Evolutionary conservation across 1,140 invertebrate genomes (phyloP).

Genomic region (Grapholita molesta): DNA sequence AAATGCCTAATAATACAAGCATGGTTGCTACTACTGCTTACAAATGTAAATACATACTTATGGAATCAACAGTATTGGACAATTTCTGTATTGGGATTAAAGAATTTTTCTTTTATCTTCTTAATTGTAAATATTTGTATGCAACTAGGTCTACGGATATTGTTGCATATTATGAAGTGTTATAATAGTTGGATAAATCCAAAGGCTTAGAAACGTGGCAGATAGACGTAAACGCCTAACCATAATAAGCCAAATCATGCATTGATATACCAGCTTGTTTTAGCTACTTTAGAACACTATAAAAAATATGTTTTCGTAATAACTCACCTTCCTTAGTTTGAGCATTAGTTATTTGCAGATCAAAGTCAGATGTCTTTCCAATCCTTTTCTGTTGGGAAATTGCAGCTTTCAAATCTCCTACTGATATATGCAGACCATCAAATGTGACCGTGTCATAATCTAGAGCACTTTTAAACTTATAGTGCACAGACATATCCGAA

Average conservation of each 20-base stretch:
- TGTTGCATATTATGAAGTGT: background rate
- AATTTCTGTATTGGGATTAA: too few species aligned
- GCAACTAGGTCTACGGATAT: too few species aligned
- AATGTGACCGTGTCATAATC: conserved; percentile 98
- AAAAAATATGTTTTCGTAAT: background rate
- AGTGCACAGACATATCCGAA: conserved; percentile 94
- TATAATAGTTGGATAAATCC: background rate
- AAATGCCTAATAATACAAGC: background rate
- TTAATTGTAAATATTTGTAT: too few species aligned
- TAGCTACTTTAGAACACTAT: background rate
- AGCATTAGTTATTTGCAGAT: conserved; percentile 97
- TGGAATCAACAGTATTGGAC: too few species aligned
- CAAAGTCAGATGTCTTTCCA: conserved; percentile 95
- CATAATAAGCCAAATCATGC: background rate
- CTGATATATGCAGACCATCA: conserved; percentile 97
- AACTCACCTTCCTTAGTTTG: conserved; percentile 96
- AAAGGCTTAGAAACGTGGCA: background rate
- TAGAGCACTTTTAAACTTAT: conserved; percentile 97
- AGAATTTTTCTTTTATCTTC: too few species aligned
- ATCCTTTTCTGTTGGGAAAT: conserved; percentile 97
- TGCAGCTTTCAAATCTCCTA: conserved; percentile 95
- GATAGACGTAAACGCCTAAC: background rate
- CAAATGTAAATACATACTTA: background rate
- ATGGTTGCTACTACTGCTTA: background rate
- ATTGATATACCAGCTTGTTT: background rate